Percentiles rank a stretch among this genome's conserved stretches.
Conservation (phyloP, 2,888 invertebrate species). For the Diarsia dahlii region DNA sequence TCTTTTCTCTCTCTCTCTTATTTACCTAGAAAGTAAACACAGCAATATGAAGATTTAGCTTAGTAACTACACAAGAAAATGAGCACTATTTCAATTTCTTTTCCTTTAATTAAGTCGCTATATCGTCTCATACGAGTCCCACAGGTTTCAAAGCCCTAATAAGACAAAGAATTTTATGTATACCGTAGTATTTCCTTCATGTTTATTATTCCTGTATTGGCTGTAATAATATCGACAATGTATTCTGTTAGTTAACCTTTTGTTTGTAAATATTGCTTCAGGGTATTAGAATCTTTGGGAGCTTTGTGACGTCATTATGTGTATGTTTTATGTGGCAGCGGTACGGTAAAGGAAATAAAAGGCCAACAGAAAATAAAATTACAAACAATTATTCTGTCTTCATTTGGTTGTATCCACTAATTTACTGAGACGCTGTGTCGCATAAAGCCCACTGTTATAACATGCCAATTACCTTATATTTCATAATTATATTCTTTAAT, state of each 20-base stretch:
- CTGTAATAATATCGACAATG: slow-evolving; percentile 22
- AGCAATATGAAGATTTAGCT: neutral
- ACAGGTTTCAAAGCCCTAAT: neutral
- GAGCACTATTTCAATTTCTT: neutral
- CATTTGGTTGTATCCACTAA: neutral
- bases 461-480: too few relatives aligned
- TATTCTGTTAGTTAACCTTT: slow-evolving; percentile 2
- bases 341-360: neutral
- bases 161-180: slow-evolving; percentile 20
- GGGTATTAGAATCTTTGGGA: neutral
- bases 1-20: neutral
- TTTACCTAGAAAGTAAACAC: neutral
- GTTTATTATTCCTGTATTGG: slow-evolving; percentile 11
- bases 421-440: neutral
- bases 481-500: too few relatives aligned
- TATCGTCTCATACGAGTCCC: neutral
- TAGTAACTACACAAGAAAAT: neutral
- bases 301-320: neutral
- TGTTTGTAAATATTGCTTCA: neutral
- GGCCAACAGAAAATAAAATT: neutral
- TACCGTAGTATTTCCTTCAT: slow-evolving; percentile 8
- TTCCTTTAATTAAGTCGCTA: slow-evolving; percentile 19
- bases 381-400: neutral
- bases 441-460: too few relatives aligned
- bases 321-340: neutral